Evolutionary conservation across 1,140 invertebrate species (phyloP), one percentile per base, ranked within the genome.

Genomic region (Heterodera schachtii): DNA sequence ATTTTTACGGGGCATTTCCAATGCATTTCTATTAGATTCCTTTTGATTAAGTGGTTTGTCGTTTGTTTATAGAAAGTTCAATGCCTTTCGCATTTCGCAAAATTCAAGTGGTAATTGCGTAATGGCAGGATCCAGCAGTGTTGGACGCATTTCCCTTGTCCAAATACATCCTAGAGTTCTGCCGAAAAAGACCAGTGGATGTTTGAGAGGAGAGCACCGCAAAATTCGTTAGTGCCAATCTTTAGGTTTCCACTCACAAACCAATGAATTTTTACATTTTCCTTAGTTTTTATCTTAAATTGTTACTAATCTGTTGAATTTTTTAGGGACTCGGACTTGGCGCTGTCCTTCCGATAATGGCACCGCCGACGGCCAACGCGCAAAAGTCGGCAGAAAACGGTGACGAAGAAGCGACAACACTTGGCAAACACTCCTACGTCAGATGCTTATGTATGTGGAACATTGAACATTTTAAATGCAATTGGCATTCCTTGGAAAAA

Each of bases 241-340:
- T 52, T 52, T 64, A 64, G 57, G 19, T 57, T 21, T 75, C 60
- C 13, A 75, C 9, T 64, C 4, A 64, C 57, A 64, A 19, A 64
- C 31, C 31, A 31, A 31, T 31, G 31, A 31, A 31, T 31, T 31
- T 31, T 31, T 31, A 31, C 31, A 41, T 13, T 75, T 19, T 7
- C 8, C 46, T 46, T 7, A 2, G 11, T 52, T 52, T 7, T 52
- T 52, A 11, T 52, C 49, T 8, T 52, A 31, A 76, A 31, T 16
- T 19, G n/a, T 43, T n/a, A 78, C 13, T 47, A 64, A 78, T 21
- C 21, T 70, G 16, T 9, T 70, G 11, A 16, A 75, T 52, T 49
- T 64, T 44, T 70, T 69, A 78, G 77, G 77, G 76, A 47, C 66
- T 82, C n/a, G 81, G 81, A 11, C 77, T 82, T 79, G 80, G 83